Evolutionary conservation across 2,888 invertebrate genomes (phyloP).

Genomic region (Teleogryllus oceanicus): DNA sequence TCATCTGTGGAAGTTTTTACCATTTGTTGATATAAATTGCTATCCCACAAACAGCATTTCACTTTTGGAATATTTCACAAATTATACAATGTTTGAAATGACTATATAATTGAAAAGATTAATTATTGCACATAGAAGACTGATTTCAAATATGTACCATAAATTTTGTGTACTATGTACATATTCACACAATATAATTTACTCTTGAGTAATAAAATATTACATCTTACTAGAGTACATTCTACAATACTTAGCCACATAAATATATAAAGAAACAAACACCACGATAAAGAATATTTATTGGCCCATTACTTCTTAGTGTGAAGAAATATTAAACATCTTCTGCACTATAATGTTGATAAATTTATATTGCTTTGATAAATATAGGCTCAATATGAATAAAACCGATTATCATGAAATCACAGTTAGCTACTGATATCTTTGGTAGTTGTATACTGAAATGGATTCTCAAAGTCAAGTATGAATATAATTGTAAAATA

Average conservation of each 20-base stretch:
- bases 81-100: background rate
- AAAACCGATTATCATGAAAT: background rate
- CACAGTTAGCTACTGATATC: background rate
- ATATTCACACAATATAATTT: background rate
- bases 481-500: background rate
- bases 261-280: background rate
- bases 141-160: background rate
- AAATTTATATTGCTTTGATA: background rate
- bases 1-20: no score
- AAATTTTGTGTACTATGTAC: background rate
- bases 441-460: background rate
- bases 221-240: background rate
- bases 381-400: background rate
- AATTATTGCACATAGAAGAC: background rate
- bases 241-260: background rate
- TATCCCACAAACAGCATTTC: no score
- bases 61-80: no score
- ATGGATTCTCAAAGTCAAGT: background rate
- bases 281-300: background rate
- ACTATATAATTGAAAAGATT: background rate
- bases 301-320: background rate
- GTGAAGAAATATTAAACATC: background rate
- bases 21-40: no score
- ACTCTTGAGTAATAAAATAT: background rate
- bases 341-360: background rate